phyloP scores from a whole-genome alignment of 2,113 vertebrate species.

The Antennarius striatus region DNA sequence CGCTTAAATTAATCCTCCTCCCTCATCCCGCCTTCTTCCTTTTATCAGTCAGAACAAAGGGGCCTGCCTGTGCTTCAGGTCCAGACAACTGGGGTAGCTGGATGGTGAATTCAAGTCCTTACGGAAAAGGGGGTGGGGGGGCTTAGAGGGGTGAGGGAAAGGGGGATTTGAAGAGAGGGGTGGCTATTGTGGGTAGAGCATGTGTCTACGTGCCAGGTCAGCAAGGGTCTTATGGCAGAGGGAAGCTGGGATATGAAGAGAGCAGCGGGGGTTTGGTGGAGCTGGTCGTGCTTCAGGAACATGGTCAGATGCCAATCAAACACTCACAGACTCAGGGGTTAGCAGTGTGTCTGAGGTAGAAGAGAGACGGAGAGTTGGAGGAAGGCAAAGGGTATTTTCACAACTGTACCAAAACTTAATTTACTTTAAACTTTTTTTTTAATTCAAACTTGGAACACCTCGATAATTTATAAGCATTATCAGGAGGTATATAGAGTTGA shows the following conservation, averaged over 20 bases:
- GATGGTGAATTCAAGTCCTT: constrained; percentile 59
- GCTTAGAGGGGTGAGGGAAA: constrained; percentile 22
- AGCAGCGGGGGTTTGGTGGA: constrained; percentile 26
- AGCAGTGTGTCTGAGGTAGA: constrained; percentile 20
- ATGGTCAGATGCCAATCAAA: constrained; percentile 45
- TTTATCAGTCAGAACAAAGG: constrained; percentile 83
- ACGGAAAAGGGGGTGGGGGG: constrained; percentile 52
- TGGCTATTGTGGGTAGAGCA: constrained; percentile 40
- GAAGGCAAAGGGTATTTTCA: background rate
- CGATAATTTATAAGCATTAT: too few relatives aligned
- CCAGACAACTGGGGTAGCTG: constrained; percentile 75
- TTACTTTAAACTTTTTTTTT: background rate
- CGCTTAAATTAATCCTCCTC: constrained; percentile 86
- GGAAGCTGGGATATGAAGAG: constrained; percentile 45
- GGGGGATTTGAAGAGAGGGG: constrained; percentile 41
- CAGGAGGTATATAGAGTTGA: too few relatives aligned
- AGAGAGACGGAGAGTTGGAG: constrained; percentile 9
- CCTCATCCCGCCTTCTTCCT: constrained; percentile 77
- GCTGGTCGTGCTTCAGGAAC: constrained; percentile 50
- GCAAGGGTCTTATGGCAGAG: constrained; percentile 72
- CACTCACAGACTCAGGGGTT: constrained; percentile 50
- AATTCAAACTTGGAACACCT: too few relatives aligned
- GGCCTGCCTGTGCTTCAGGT: constrained; percentile 73
- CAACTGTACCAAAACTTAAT: background rate
- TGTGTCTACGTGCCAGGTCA: constrained; percentile 69